phyloP scores from a whole-genome alignment of 1,140 invertebrate genomes.

The Globodera rostochiensis region DNA sequence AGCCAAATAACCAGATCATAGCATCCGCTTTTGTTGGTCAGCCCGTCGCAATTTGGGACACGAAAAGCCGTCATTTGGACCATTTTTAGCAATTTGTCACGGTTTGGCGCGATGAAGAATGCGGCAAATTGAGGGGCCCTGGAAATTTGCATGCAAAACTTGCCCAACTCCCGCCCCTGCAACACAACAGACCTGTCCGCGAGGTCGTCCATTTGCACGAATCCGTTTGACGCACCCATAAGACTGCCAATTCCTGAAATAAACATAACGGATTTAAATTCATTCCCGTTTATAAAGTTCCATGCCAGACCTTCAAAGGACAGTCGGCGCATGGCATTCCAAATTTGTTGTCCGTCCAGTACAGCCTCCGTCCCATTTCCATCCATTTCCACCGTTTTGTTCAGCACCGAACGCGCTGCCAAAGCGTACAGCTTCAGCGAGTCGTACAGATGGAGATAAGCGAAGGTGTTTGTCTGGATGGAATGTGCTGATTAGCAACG shows the following conservation, averaged over 20 bases:
- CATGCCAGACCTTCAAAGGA: constrained; percentile 54
- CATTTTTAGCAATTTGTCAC: constrained; percentile 64
- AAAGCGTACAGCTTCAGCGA: constrained; percentile 59
- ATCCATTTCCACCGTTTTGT: constrained; percentile 43
- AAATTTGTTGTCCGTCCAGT: constrained; percentile 55
- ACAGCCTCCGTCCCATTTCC: constrained; percentile 49
- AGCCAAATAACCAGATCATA: constrained; percentile 54
- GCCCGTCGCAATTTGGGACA: constrained; percentile 58
- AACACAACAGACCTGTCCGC: constrained; percentile 45
- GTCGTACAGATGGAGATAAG: constrained; percentile 60
- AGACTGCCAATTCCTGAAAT: constrained; percentile 52
- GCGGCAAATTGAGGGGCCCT: constrained; percentile 53
- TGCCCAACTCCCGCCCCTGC: background rate
- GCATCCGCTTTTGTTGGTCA: constrained; percentile 58
- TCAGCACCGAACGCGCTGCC: constrained; percentile 50
- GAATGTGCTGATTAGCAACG: background rate
- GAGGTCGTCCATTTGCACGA: constrained; percentile 60
- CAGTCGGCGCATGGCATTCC: constrained; percentile 62
- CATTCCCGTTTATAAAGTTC: constrained; percentile 6
- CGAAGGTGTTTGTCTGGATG: constrained; percentile 61
- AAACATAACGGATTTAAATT: background rate
- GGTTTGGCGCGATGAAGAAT: constrained; percentile 62
- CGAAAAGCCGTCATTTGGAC: constrained; percentile 55
- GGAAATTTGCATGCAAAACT: background rate
- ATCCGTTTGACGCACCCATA: constrained; percentile 49